Evolutionary conservation across 2,113 vertebrate genomes (phyloP), one percentile per base, ranked within the genome.

Genomic region (Hyperoodon ampullatus): DNA sequence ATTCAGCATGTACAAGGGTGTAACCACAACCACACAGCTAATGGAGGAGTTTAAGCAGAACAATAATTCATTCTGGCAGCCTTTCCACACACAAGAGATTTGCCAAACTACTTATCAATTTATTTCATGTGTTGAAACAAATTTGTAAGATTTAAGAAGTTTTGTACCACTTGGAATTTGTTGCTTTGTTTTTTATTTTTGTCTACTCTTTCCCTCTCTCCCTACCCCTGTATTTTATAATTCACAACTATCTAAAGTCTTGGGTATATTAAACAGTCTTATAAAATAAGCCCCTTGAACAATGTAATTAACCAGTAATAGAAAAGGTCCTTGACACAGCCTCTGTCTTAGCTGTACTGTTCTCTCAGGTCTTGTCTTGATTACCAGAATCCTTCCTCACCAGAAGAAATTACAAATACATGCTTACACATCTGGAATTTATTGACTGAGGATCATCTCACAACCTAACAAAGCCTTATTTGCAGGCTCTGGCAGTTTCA

Each of bases 341-440:
- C 42, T 75, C 47, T 88, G 44, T 66, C 53, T 65, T 68, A 72
- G 13, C 42, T 30, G 21, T 14, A 15, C 7, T 19, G 2, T 86
- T 83, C 42, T 81, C 58, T 55, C 15, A 42, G 35, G 39, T 61
- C 72, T 70, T 50, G 65, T 81, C 13, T 63, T 2, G 6, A 86
- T 35, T 16, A 28, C 44, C 8, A 55, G 61, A 80, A 47, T 47
- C 63, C 50, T 68, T 87, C 58, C 26, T 95, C 21, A 68, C 8
- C 19, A 63, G 47, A 15, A 61, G 75, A 83, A 83, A 74, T 66
- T 18, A 6, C 39, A 19, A 8, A 74, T 70, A 68, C 74, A 39
- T 5, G 8, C 39, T 16, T 47, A 47, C 30, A 66, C 97, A 95
- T 75, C 81, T 91, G 84, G 93, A 71, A 87, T n/a, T 39, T 82